These are phyloP conservation scores for Potorous gilbertii DNA, from an alignment of 2,797 vertebrate genomes.

Conservation along the genomic window DNA sequence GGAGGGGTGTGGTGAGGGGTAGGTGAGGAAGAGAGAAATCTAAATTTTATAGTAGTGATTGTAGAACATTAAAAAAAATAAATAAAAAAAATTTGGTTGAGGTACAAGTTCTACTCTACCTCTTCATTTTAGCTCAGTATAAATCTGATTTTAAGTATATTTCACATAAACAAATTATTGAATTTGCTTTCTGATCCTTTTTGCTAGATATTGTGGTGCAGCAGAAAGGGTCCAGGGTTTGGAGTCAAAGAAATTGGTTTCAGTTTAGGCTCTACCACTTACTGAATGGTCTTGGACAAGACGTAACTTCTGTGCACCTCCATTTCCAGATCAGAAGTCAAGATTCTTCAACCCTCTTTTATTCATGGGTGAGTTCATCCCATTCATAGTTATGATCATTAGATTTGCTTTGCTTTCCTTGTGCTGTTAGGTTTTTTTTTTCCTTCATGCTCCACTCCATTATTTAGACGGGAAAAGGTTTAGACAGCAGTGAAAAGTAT, in stretches of 20 bases:
- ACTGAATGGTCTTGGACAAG: slow-evolving; percentile 56
- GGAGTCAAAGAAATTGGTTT: slow-evolving; percentile 27
- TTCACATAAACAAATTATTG: background rate
- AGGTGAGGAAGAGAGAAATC: too few relatives aligned
- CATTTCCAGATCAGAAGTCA: background rate
- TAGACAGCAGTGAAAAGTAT: background rate
- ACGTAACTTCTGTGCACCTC: slow-evolving; percentile 11
- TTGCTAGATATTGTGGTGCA: slow-evolving; percentile 22
- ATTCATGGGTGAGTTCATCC: background rate
- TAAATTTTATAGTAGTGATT: too few relatives aligned
- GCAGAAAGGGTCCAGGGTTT: slow-evolving; percentile 41
- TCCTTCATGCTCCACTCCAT: background rate
- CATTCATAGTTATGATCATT: background rate
- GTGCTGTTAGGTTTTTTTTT: background rate
- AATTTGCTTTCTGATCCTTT: slow-evolving; percentile 35
- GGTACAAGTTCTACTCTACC: background rate
- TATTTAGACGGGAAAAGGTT: background rate
- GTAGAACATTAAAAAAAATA: too few relatives aligned
- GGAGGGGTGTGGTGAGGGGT: too few relatives aligned
- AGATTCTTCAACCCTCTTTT: background rate
- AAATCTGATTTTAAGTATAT: background rate
- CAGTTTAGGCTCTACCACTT: slow-evolving; percentile 25
- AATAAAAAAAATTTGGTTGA: background rate
- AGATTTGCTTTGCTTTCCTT: background rate
- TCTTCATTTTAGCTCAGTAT: background rate